phyloP scores from a whole-genome alignment of 2,113 vertebrate genomes.

The Pan paniscus region DNA sequence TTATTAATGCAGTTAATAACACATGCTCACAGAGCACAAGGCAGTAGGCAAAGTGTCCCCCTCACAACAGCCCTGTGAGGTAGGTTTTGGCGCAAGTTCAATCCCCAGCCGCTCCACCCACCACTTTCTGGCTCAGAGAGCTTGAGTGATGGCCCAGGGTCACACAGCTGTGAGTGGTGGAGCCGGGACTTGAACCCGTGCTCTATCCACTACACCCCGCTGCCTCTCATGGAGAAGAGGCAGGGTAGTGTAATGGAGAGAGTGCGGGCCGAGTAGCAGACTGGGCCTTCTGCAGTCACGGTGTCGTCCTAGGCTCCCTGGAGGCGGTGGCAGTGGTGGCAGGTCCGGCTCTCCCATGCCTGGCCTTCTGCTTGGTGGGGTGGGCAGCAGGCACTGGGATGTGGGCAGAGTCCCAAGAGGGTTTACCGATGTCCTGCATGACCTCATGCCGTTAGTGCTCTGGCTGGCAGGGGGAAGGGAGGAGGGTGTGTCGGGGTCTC shows the following conservation, averaged over 20 bases:
- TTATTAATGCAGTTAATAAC: neutral
- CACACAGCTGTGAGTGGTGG: constrained; percentile 25
- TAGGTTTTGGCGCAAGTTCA: neutral
- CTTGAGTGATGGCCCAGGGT: neutral
- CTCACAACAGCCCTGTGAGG: neutral
- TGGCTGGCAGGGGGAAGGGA: neutral
- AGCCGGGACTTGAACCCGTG: constrained; percentile 61
- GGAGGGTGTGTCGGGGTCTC: neutral
- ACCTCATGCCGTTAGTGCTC: neutral
- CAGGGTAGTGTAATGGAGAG: constrained; percentile 72
- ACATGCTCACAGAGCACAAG: accelerated
- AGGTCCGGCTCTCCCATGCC: neutral
- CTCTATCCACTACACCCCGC: constrained; percentile 67
- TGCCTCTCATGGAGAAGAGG: constrained; percentile 69
- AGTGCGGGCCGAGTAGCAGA: constrained; percentile 27
- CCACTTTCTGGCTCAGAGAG: constrained; percentile 36
- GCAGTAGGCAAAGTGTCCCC: neutral
- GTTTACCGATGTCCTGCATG: neutral
- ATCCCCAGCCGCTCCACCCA: neutral
- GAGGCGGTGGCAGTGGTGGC: neutral
- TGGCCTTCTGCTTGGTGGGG: neutral
- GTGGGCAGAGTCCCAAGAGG: neutral
- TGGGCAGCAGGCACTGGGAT: neutral
- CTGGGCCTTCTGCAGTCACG: neutral
- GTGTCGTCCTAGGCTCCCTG: constrained; percentile 1